Base-by-base conservation (phyloP, 1,140 invertebrate species). In the Brachionus calyciflorus region DNA sequence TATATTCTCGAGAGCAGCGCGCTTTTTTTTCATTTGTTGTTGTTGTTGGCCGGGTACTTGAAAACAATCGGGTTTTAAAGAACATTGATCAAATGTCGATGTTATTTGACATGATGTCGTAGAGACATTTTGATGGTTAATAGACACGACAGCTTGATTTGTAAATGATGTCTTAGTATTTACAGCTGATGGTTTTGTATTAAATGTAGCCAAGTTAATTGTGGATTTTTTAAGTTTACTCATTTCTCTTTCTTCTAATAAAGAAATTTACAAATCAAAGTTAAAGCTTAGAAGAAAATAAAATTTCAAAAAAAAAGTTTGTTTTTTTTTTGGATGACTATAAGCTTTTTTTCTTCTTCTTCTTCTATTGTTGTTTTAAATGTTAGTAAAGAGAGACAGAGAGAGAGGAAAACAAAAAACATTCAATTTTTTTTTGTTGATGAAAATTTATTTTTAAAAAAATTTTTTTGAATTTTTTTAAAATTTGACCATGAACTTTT, bases 1-100 rank as follows among this genome's bases (percentile, higher is more conserved):
- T 33, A 73, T 73, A 46, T 73, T 73, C 9, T 73, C 69, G 17
- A 73, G 69, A 33, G 51, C 69, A 28, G 69, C 46, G 28, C 69
- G 44, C 24, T 73, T 73, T 28, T 73, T 73, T 37, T 37, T 51
- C 14, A 73, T 51, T 26, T 41, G 55, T n/a, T n/a, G n/a, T n/a
- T n/a, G n/a, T n/a, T n/a, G 1, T 14, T 1, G 2, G 60, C 37
- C 21, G 37, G 9, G 9, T 37, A 5, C 21, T 26, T 65, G 60
- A 6, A 24, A 26, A 10, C n/a, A 44, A 17, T 10, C n/a, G 1
- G 19, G 4, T 14, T 24, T 44, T 46, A 14, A 46, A 46, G 5
- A 46, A 7, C 14, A 14, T 7, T 46, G 5, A 14, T 46, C 44
- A 46, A 46, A 46, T 3, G 37, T 44, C n/a, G 17, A 3, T 44